Evolutionary conservation across 2,113 vertebrate species (phyloP).

Genomic region (Eulemur macaco): DNA sequence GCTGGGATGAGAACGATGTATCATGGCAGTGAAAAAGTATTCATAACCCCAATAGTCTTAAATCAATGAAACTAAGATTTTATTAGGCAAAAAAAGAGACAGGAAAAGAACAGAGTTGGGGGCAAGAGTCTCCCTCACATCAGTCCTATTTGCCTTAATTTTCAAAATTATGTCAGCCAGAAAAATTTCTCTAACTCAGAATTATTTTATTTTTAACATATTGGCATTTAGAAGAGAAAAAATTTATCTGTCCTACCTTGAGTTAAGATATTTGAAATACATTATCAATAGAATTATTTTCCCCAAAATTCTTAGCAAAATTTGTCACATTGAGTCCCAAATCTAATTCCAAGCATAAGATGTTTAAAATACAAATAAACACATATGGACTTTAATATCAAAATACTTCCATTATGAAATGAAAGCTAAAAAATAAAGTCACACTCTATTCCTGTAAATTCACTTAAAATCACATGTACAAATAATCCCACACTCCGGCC

Average conservation of each 20-base stretch:
- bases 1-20: neutral
- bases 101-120: neutral
- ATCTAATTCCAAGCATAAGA: constrained; percentile 28
- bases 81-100: neutral
- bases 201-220: constrained; percentile 52
- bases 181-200: constrained; percentile 32
- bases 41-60: neutral
- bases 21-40: neutral
- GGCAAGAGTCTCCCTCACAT: neutral
- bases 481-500: neutral
- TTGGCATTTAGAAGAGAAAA: neutral
- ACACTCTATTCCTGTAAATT: neutral
- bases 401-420: constrained; percentile 30
- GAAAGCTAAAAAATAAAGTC: neutral
- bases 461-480: constrained; percentile 10
- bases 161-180: constrained; percentile 16
- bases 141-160: neutral
- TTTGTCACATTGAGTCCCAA: neutral
- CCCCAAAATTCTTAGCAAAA: constrained; percentile 13
- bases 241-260: neutral
- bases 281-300: constrained; percentile 24
- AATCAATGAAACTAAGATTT: neutral
- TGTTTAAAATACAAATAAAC: neutral
- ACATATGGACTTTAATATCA: neutral
- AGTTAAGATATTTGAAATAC: neutral